phyloP scores from a whole-genome alignment of 2,113 vertebrate species.

The Oryzias woworae region DNA sequence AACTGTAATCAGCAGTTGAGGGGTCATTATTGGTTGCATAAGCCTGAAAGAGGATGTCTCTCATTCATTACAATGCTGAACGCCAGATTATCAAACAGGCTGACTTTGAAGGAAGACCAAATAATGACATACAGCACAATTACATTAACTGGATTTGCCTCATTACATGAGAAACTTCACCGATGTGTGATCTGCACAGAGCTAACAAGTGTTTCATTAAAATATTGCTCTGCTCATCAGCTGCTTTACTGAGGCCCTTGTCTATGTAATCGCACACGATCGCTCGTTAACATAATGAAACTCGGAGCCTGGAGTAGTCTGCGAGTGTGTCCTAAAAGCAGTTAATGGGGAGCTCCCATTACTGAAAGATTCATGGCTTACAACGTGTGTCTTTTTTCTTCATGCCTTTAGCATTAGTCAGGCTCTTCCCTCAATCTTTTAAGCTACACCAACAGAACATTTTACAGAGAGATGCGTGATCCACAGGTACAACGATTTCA shows the following conservation, averaged over 20 bases:
- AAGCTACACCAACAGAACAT: background rate
- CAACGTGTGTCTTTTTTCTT: constrained; percentile 31
- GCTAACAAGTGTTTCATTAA: constrained; percentile 69
- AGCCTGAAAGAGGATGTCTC: constrained; percentile 23
- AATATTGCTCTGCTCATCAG: constrained; percentile 61
- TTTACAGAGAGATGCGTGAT: no score
- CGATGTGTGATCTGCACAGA: constrained; percentile 53
- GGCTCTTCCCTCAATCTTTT: background rate
- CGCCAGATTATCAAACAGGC: constrained; percentile 31
- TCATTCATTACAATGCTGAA: constrained; percentile 52
- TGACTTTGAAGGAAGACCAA: constrained; percentile 32
- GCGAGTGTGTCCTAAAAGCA: constrained; percentile 58
- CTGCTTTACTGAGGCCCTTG: constrained; percentile 41
- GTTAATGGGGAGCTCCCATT: constrained; percentile 60
- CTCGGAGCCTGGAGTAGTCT: constrained; percentile 44
- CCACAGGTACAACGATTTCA: no score
- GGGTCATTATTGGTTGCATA: constrained; percentile 17
- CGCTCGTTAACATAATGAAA: constrained; percentile 68
- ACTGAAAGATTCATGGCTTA: constrained; percentile 46
- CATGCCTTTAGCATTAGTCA: constrained; percentile 50
- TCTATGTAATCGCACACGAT: constrained; percentile 65
- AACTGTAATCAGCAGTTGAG: constrained; percentile 30
- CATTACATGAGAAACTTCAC: constrained; percentile 61
- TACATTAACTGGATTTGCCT: constrained; percentile 70
- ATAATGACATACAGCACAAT: constrained; percentile 65